phyloP scores from a whole-genome alignment of 1,140 invertebrate genomes.

The Lithobius niger region DNA sequence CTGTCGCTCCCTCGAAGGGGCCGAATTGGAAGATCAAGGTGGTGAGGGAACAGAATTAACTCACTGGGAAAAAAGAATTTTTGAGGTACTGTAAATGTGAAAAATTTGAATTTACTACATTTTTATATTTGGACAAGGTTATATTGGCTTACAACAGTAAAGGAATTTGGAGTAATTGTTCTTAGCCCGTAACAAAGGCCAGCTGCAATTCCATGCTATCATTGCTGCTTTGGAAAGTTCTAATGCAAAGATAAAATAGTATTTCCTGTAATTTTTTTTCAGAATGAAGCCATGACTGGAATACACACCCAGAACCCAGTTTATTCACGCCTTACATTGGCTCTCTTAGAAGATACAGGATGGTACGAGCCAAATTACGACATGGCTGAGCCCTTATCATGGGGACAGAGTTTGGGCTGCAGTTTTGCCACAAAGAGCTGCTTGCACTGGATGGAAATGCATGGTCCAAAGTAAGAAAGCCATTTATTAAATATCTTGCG shows the following conservation, averaged over 20 bases:
- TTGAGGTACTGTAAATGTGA: no score
- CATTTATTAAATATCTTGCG: not conserved
- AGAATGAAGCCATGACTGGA: constrained; percentile 99
- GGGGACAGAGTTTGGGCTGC: constrained; percentile 85
- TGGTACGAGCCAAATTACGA: constrained; percentile 84
- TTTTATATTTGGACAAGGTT: no score
- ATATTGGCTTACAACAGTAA: no score
- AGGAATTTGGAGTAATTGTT: no score
- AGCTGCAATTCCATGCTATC: no score
- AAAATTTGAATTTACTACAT: no score
- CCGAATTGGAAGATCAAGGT: constrained; percentile 95
- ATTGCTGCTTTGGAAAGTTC: no score
- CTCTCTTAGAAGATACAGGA: constrained; percentile 96
- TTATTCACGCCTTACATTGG: constrained; percentile 89
- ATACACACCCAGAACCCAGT: constrained; percentile 98
- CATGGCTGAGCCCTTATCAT: constrained; percentile 72
- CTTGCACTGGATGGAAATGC: constrained; percentile 84
- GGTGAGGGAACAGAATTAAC: constrained; percentile 91
- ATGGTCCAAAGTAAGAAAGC: constrained; percentile 37
- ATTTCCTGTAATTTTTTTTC: constrained; percentile 21
- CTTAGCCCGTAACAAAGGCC: no score
- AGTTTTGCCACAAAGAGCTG: constrained; percentile 88
- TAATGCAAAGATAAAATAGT: not conserved
- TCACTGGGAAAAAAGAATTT: constrained; percentile 96
- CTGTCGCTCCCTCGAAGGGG: constrained; percentile 80